Evolutionary conservation across 2,113 vertebrate genomes (phyloP).

Genomic region (Nymphicus hollandicus): DNA sequence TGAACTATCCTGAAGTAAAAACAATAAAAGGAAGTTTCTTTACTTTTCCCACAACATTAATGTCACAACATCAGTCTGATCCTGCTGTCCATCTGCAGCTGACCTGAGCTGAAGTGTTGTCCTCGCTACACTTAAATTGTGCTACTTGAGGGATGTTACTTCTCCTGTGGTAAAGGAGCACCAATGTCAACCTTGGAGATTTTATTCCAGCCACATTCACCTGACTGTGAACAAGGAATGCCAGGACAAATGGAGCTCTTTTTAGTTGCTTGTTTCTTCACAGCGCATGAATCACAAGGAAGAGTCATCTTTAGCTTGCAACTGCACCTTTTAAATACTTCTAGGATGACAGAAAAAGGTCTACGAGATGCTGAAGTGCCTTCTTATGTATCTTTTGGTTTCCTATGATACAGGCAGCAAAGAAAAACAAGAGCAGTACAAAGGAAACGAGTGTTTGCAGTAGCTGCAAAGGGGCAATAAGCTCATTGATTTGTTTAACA

Average conservation of each 20-base stretch:
- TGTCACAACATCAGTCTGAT: background rate
- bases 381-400: background rate
- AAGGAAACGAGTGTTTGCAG: background rate
- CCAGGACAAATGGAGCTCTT: background rate
- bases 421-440: background rate
- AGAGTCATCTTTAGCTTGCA: slow-evolving; percentile 13
- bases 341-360: background rate
- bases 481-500: background rate
- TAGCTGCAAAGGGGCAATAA: background rate
- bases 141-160: background rate
- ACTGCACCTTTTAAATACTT: background rate
- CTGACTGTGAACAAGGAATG: background rate
- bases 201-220: background rate
- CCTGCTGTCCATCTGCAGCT: background rate
- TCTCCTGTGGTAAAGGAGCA: background rate
- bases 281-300: slow-evolving; percentile 6
- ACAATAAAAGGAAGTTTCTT: background rate
- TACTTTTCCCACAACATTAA: background rate
- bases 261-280: background rate
- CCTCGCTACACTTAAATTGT: background rate
- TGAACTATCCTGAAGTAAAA: background rate
- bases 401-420: background rate
- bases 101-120: background rate
- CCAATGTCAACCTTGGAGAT: background rate
- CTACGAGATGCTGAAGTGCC: background rate